phyloP scores from a whole-genome alignment of 2,888 invertebrate genomes.

The Marasmarcha lunaedactyla region DNA sequence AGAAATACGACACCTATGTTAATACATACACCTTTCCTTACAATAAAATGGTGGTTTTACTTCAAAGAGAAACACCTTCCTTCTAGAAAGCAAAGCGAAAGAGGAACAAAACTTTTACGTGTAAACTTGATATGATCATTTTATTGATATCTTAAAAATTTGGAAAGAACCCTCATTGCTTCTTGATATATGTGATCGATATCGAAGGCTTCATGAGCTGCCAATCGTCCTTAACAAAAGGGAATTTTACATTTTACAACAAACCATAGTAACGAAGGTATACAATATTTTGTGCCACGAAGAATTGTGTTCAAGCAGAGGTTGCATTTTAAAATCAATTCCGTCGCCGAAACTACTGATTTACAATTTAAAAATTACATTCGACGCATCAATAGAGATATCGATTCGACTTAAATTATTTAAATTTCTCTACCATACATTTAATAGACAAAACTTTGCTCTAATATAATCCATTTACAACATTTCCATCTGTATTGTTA shows the following conservation, averaged over 20 bases:
- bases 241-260: no score
- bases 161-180: conserved; percentile 4
- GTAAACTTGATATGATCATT: conserved; percentile 68
- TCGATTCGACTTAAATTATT: no score
- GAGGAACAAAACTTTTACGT: conserved; percentile 47
- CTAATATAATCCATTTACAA: not conserved
- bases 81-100: conserved; percentile 35
- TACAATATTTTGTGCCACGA: conserved; percentile 30
- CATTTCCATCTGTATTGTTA: not conserved
- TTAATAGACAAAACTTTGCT: not conserved
- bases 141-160: conserved; percentile 40
- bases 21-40: conserved; percentile 45
- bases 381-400: conserved; percentile 4
- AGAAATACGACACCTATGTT: conserved; percentile 55
- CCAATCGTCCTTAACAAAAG: no score
- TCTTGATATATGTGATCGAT: no score
- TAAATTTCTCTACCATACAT: not conserved
- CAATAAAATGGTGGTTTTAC: conserved; percentile 32
- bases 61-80: conserved; percentile 22
- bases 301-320: conserved; percentile 24
- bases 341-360: conserved; percentile 18
- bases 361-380: conserved; percentile 3
- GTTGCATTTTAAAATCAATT: conserved; percentile 34
- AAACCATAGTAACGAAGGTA: not conserved
- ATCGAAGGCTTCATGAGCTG: no score